Percentiles rank a stretch among this genome's conserved stretches.
Evolutionary conservation across 1,140 invertebrate species (phyloP).

Genomic region (Hermatobates lingyangjiaoensis): DNA sequence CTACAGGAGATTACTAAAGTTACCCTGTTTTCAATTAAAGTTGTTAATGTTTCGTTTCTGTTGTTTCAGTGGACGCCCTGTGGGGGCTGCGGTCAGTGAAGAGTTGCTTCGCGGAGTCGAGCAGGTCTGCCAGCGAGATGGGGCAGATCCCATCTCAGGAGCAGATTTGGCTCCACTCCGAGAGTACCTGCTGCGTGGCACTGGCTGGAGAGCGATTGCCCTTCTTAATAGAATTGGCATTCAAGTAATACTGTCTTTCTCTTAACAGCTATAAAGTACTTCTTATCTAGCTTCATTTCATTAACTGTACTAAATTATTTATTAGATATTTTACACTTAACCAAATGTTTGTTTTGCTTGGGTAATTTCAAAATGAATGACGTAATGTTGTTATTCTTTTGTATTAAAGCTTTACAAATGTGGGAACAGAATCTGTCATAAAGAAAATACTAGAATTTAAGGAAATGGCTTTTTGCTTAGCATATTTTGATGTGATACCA

Average conservation of each 20-base stretch:
- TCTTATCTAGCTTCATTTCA: neutral
- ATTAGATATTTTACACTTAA: neutral
- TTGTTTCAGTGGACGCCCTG: constrained; percentile 20
- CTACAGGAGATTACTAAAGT: neutral
- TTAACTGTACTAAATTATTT: neutral
- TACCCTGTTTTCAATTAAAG: neutral
- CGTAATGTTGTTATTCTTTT: neutral
- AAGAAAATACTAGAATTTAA: too few species aligned
- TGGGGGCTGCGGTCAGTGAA: constrained; percentile 36
- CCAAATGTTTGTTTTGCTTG: neutral
- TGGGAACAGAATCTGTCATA: neutral
- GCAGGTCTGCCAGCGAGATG: constrained; percentile 25
- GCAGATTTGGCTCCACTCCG: constrained; percentile 27
- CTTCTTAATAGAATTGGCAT: constrained; percentile 34
- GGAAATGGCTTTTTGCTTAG: too few species aligned
- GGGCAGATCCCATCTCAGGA: constrained; percentile 21
- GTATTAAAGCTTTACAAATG: neutral
- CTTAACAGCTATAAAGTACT: neutral
- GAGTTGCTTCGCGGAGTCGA: constrained; percentile 41
- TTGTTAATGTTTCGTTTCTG: neutral
- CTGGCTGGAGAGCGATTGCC: constrained; percentile 38
- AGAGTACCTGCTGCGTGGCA: constrained; percentile 33
- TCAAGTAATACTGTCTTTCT: constrained; percentile 22
- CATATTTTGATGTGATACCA: too few species aligned
- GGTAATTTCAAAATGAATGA: neutral